Percentiles rank a stretch among this genome's conserved stretches.
These are phyloP conservation scores for Pseudolaguvia tuberculata DNA, from an alignment of 2,113 vertebrate species.

Conservation along the genomic window DNA sequence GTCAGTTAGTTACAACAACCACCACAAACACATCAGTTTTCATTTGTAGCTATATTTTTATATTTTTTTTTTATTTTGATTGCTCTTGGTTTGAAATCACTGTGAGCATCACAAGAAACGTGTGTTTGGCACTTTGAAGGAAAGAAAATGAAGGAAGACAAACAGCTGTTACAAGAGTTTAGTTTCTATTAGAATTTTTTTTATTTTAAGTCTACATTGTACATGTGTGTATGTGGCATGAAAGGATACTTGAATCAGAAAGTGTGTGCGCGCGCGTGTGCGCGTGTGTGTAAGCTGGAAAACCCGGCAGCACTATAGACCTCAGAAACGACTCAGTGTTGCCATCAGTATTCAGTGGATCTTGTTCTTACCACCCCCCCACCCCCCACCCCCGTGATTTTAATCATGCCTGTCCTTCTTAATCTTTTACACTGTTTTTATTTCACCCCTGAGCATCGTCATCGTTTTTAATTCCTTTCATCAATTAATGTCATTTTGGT, in stretches of 20 bases:
- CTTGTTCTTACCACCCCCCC: neutral
- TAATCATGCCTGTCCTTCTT: constrained; percentile 11
- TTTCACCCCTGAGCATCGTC: neutral
- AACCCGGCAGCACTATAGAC: constrained; percentile 19
- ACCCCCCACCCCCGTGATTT: too few species aligned
- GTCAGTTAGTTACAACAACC: neutral
- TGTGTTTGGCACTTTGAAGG: constrained; percentile 42
- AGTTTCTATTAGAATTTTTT: constrained; percentile 32
- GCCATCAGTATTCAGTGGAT: constrained; percentile 38
- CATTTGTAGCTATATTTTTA: neutral
- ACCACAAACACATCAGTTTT: neutral
- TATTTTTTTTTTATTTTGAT: neutral
- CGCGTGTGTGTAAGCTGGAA: neutral
- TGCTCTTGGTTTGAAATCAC: constrained; percentile 19
- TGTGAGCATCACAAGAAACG: constrained; percentile 24
- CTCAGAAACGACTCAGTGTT: constrained; percentile 27
- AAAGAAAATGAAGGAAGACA: constrained; percentile 16
- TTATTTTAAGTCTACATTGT: constrained; percentile 16
- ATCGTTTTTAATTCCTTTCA: constrained; percentile 23
- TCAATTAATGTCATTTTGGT: constrained; percentile 5
- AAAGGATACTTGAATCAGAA: constrained; percentile 3
- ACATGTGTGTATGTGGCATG: constrained; percentile 9
- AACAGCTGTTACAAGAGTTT: neutral
- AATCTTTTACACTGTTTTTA: constrained; percentile 10
- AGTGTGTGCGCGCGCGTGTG: neutral